These are phyloP conservation scores for Cataglyphis livida DNA, from an alignment of 2,888 invertebrate species.

Conservation along the genomic window DNA sequence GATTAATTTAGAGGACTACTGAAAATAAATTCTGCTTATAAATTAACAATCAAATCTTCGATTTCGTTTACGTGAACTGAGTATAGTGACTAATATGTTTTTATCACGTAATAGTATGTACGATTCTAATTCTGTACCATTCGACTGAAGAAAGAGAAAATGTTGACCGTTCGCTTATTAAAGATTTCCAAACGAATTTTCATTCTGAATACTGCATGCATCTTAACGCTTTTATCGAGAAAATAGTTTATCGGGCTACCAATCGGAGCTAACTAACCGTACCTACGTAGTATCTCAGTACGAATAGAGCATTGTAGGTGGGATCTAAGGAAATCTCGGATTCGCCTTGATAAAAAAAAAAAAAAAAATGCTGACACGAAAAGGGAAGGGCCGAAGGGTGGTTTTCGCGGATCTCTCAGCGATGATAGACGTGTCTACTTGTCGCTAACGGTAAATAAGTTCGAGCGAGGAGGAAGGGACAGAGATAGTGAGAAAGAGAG, in stretches of 20 bases:
- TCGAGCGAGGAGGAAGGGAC: conserved; percentile 22
- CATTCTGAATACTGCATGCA: conserved; percentile 66
- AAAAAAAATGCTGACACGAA: conserved; percentile 26
- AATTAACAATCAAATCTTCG: not conserved
- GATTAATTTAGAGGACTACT: not conserved
- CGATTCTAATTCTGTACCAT: not conserved
- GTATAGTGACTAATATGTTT: not conserved
- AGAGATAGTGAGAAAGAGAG: not conserved
- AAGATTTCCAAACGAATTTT: conserved; percentile 32
- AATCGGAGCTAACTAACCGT: conserved; percentile 67
- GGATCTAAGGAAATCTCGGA: conserved; percentile 83
- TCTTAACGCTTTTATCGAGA: conserved; percentile 65
- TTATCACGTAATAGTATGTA: not conserved
- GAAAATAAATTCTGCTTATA: not conserved
- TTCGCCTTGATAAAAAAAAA: conserved; percentile 40
- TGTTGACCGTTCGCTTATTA: conserved; percentile 59
- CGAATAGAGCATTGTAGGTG: conserved; percentile 83
- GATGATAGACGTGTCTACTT: conserved; percentile 22
- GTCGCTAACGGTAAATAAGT: conserved; percentile 37
- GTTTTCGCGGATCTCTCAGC: conserved; percentile 28
- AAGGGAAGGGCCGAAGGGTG: conserved; percentile 43
- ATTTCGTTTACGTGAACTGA: not conserved
- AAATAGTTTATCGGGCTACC: conserved; percentile 55
- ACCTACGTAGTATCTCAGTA: conserved; percentile 71
- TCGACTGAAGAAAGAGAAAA: not conserved